Evolutionary conservation across 1,140 invertebrate genomes (phyloP).

Genomic region (Trichonephila clavipes): DNA sequence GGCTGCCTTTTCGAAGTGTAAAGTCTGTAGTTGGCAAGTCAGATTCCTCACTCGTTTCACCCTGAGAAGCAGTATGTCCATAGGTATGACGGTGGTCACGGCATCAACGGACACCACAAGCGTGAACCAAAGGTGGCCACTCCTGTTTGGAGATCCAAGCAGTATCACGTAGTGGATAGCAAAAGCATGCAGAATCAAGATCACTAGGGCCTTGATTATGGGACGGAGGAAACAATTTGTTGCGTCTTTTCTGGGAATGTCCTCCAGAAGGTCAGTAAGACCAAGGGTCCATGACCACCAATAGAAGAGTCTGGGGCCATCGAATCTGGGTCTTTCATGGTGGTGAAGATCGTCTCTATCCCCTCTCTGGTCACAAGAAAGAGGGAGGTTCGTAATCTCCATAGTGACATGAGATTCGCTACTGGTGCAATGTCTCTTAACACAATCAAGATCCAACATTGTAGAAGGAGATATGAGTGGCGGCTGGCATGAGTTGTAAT

Average conservation of each 20-base stretch:
- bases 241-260: slow-evolving; percentile 53
- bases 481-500: slow-evolving; percentile 48
- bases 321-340: slow-evolving; percentile 37
- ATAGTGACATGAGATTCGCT: slow-evolving; percentile 74
- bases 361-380: slow-evolving; percentile 63
- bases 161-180: slow-evolving; percentile 74
- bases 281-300: slow-evolving; percentile 75
- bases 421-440: slow-evolving; percentile 71
- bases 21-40: slow-evolving; percentile 64
- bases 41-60: slow-evolving; percentile 66
- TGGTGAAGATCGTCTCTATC: slow-evolving; percentile 13
- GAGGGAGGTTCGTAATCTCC: slow-evolving; percentile 69
- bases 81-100: slow-evolving; percentile 73
- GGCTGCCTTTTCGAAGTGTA: slow-evolving; percentile 70
- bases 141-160: slow-evolving; percentile 64
- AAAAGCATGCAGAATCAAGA: slow-evolving; percentile 67
- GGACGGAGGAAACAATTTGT: slow-evolving; percentile 69
- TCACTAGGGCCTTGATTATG: slow-evolving; percentile 55
- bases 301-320: slow-evolving; percentile 67
- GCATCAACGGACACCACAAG: slow-evolving; percentile 74
- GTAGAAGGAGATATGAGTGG: slow-evolving; percentile 58
- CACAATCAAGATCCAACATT: slow-evolving; percentile 72
- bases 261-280: slow-evolving; percentile 66
- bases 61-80: slow-evolving; percentile 69
- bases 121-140: slow-evolving; percentile 73